Percentiles rank a stretch among this genome's conserved stretches.
Evolutionary conservation across 2,113 vertebrate species (phyloP).

Genomic region (Phalacrocorax carbo): DNA sequence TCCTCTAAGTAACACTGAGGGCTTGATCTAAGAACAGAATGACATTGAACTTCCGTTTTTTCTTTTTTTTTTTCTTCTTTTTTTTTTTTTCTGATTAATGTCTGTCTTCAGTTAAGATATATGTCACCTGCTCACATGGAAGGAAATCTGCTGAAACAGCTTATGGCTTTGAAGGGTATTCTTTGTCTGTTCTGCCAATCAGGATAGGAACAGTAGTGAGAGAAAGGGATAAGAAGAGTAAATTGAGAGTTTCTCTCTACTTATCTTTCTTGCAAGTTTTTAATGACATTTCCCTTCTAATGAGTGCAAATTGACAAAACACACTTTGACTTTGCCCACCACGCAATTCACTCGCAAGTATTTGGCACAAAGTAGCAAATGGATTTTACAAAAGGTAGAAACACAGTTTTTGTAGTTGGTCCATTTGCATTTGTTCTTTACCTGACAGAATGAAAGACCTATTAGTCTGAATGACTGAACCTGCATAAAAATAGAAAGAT

Average conservation of each 20-base stretch:
- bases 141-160: not conserved
- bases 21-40: not conserved
- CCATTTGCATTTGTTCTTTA: not conserved
- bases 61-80: not conserved
- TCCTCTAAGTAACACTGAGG: not conserved
- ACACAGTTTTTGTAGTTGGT: not conserved
- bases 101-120: not conserved
- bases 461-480: not conserved
- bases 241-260: not conserved
- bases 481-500: not conserved
- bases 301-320: not conserved
- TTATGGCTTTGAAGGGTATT: not conserved
- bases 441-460: not conserved
- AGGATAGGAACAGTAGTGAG: not conserved
- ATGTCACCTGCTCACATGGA: not conserved
- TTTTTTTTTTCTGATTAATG: not conserved
- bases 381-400: not conserved
- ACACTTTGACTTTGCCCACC: not conserved
- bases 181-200: not conserved
- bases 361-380: not conserved
- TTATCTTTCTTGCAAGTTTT: not conserved
- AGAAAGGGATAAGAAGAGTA: not conserved
- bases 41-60: not conserved
- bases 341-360: not conserved
- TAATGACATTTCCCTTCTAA: not conserved